A percentile compares a stretch with the other conserved stretches of the same genome.
These are phyloP conservation scores for Ennomos erosarius DNA, from an alignment of 2,888 invertebrate genomes.

Conservation along the genomic window DNA sequence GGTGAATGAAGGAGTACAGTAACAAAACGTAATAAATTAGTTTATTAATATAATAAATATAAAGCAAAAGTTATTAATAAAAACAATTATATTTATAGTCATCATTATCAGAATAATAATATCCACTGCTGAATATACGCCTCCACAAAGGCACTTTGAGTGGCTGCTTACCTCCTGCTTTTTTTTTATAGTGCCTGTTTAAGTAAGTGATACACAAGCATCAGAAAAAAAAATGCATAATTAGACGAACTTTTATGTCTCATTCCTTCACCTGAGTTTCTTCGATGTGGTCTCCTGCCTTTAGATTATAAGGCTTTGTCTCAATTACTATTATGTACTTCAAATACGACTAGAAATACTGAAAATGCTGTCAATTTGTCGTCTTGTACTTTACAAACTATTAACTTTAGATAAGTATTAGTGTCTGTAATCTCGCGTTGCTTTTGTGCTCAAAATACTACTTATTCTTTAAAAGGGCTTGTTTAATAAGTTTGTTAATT, in stretches of 20 bases:
- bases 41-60: too few species aligned
- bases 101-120: too few species aligned
- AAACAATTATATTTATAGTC: too few species aligned
- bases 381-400: constrained; percentile 73
- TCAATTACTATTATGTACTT: constrained; percentile 72
- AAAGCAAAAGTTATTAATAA: too few species aligned
- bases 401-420: constrained; percentile 64
- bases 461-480: constrained; percentile 45
- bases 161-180: too few species aligned
- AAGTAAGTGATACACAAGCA: too few species aligned
- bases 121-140: too few species aligned
- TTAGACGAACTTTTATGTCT: background rate
- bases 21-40: too few species aligned
- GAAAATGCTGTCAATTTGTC: constrained; percentile 81
- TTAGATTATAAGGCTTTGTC: constrained; percentile 69
- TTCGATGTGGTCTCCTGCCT: constrained; percentile 61
- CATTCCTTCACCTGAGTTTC: constrained; percentile 38
- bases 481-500: constrained; percentile 46
- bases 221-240: too few species aligned
- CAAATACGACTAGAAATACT: constrained; percentile 71
- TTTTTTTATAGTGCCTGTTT: too few species aligned
- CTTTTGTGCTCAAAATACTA: constrained; percentile 59
- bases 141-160: too few species aligned
- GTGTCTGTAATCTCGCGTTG: constrained; percentile 59
- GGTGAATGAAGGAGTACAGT: constrained; percentile 38